Base-by-base conservation (phyloP, 2,888 invertebrate genomes). In the Caenorhabditis sp. region DNA sequence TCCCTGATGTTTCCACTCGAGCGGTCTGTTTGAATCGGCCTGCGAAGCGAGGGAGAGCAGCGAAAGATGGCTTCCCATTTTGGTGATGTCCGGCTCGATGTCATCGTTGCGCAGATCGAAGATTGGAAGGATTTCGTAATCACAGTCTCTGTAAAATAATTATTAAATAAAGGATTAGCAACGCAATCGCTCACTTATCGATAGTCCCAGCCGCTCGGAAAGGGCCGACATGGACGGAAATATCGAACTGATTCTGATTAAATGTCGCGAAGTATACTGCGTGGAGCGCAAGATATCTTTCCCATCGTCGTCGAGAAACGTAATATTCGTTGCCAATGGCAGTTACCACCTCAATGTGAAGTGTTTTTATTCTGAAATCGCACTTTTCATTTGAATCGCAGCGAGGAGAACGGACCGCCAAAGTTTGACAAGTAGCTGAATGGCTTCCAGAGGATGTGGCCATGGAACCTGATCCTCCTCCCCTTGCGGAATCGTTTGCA, bases 281-380 rank as follows among this genome's bases (percentile, higher is more conserved):
- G n/a, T n/a, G n/a, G n/a, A n/a, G n/a, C n/a, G n/a, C n/a, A n/a
- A n/a, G n/a, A n/a, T n/a, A 15, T 0, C 6, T 32, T 13, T 58
- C 58, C 68, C 68, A 68, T 0, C 22, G 22, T 22, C 58, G 30
- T 32, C 68, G 17, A 1, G n/a, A 9, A 6, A 35, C 6, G 27
- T 68, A 68, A 35, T 35, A 68, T 11, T 68, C 58, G 7, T 68
- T 68, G 0, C 43, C 50, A n/a, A n/a, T n/a, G n/a, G n/a, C n/a
- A n/a, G n/a, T 52, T 0, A 68, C n/a, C 9, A 68, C 22, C 41
- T 68, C 68, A 20, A 68, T 58, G 8, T 68, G 50, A 3, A 48
- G 41, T 1, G 50, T 24, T 50, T 43, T 24, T 2, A 52, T 37
- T 43, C 66, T 66, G 55, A 37, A 52, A 35, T 2, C 2, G 7